phyloP scores from a whole-genome alignment of 1,140 invertebrate species.

The Drosophila insularis region DNA sequence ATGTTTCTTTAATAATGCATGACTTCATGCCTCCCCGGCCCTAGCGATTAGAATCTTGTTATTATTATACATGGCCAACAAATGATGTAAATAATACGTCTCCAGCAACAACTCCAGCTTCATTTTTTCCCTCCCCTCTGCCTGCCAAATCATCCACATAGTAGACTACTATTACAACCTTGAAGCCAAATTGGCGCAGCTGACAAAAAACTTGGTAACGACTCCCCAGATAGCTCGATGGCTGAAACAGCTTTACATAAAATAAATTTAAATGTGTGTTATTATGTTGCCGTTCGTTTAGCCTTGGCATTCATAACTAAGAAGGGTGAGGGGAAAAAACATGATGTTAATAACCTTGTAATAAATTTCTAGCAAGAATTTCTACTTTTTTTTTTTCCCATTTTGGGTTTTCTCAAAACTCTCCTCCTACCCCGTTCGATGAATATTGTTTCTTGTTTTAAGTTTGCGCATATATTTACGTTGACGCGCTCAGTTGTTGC shows the following conservation, averaged over 20 bases:
- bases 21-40: constrained; percentile 20
- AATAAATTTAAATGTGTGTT: constrained; percentile 78
- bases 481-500: constrained; percentile 1
- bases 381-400: constrained; percentile 41
- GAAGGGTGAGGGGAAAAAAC: constrained; percentile 38
- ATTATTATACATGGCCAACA: background rate
- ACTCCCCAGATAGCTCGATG: constrained; percentile 17
- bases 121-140: background rate
- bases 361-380: constrained; percentile 77
- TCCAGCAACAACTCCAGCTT: background rate
- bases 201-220: constrained; percentile 36
- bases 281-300: constrained; percentile 56
- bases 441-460: constrained; percentile 29
- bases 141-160: background rate
- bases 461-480: constrained; percentile 55
- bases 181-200: constrained; percentile 57
- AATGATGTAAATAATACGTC: background rate
- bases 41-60: constrained; percentile 1
- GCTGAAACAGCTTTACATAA: constrained; percentile 63
- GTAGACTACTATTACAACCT: constrained; percentile 34
- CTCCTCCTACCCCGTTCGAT: background rate
- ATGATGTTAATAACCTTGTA: constrained; percentile 78
- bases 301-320: constrained; percentile 72
- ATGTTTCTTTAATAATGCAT: constrained; percentile 46
- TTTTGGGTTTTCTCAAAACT: constrained; percentile 10